Evolutionary conservation across 2,797 vertebrate species (phyloP).

Genomic region (Holocentrus rufus): DNA sequence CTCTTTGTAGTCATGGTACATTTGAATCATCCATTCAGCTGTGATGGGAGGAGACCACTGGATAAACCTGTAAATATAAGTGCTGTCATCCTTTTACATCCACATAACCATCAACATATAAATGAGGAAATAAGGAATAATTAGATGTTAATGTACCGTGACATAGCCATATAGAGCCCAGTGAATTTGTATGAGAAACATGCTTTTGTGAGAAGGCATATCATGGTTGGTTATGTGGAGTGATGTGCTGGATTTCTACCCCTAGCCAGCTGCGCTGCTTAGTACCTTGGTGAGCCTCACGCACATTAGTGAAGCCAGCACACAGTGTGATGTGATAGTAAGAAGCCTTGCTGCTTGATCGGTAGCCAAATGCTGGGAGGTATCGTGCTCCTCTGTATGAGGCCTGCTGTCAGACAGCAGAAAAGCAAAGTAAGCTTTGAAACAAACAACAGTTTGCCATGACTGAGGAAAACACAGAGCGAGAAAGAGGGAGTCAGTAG

Average conservation of each 20-base stretch:
- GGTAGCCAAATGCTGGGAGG: slow-evolving; percentile 57
- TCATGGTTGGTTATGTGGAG: too few species aligned
- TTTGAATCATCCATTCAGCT: too few species aligned
- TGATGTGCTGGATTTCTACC: slow-evolving; percentile 12
- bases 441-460: slow-evolving; percentile 51
- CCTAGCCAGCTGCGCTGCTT: slow-evolving; percentile 31
- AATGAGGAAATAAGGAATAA: too few species aligned
- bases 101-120: too few species aligned
- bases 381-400: slow-evolving; percentile 58
- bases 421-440: slow-evolving; percentile 54
- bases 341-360: slow-evolving; percentile 57
- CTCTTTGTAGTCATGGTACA: too few species aligned
- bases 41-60: too few species aligned
- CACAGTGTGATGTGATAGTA: slow-evolving; percentile 18
- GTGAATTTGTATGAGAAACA: too few species aligned
- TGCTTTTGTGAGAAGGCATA: too few species aligned
- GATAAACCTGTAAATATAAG: too few species aligned
- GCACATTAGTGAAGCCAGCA: slow-evolving; percentile 48
- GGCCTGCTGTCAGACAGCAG: slow-evolving; percentile 45
- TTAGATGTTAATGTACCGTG: too few species aligned
- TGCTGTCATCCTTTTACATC: too few species aligned
- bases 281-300: slow-evolving; percentile 38
- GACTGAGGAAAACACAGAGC: slow-evolving; percentile 40
- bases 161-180: too few species aligned
- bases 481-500: slow-evolving; percentile 33